Evolutionary conservation across 2,797 vertebrate genomes (phyloP).

Genomic region (Oophaga sylvatica): DNA sequence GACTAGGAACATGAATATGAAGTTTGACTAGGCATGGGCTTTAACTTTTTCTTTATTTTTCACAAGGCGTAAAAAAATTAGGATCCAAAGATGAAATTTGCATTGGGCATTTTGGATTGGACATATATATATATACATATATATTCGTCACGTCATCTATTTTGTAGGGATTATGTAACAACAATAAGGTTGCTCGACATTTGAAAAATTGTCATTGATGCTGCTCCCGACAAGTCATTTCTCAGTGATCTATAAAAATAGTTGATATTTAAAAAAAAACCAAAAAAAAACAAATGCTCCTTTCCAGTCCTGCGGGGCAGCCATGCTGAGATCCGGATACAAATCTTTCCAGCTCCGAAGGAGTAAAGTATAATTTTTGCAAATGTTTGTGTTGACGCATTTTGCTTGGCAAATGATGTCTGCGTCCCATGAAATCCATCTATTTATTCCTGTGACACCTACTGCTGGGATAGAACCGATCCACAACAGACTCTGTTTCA

Average conservation of each 20-base stretch:
- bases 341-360: constrained; percentile 48
- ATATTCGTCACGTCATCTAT: neutral
- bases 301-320: constrained; percentile 17
- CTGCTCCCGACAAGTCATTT: too few relatives aligned
- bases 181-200: neutral
- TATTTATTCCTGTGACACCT: constrained; percentile 71
- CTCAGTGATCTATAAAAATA: neutral
- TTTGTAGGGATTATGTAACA: neutral
- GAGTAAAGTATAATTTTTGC: constrained; percentile 43
- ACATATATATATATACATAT: too few relatives aligned
- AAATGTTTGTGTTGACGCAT: constrained; percentile 63
- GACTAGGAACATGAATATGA: neutral
- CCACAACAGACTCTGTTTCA: constrained; percentile 69
- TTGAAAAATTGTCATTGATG: neutral
- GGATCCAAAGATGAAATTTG: neutral
- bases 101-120: neutral
- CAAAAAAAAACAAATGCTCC: neutral
- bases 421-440: constrained; percentile 69
- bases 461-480: constrained; percentile 71
- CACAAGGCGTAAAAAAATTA: too few relatives aligned
- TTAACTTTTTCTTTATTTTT: neutral
- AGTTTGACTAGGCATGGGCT: neutral
- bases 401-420: constrained; percentile 62
- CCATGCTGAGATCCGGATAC: constrained; percentile 26
- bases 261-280: constrained; percentile 9